These are phyloP conservation scores for Clistopyga incitator DNA, from an alignment of 2,888 invertebrate genomes.

Conservation along the genomic window DNA sequence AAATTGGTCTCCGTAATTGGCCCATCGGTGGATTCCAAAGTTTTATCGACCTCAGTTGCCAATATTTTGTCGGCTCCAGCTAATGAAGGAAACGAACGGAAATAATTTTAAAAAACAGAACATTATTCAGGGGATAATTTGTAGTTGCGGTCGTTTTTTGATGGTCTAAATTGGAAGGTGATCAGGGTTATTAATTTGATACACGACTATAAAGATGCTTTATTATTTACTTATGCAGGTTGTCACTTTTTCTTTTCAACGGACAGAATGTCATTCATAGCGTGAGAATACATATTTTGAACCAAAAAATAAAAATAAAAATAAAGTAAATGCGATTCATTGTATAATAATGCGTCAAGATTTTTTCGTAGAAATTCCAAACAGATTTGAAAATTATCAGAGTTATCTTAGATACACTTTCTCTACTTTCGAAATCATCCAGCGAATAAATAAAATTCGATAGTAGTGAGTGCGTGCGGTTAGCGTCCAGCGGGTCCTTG, in stretches of 20 bases:
- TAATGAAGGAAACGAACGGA: neutral
- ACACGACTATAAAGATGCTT: conserved; percentile 53
- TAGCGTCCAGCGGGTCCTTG: neutral
- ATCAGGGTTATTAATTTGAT: conserved; percentile 45
- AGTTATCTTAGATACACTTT: conserved; percentile 20
- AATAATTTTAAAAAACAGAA: neutral
- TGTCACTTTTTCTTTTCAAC: conserved; percentile 50
- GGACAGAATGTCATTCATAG: conserved; percentile 15
- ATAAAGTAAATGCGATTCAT: neutral
- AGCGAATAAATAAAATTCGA: conserved; percentile 3
- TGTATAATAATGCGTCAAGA: conserved; percentile 3
- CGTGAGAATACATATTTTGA: conserved; percentile 41
- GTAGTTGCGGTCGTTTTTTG: neutral
- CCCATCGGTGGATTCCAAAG: no score
- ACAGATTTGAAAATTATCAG: conserved; percentile 11
- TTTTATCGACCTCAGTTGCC: no score
- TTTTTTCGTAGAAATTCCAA: conserved; percentile 29
- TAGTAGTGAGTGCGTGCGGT: neutral
- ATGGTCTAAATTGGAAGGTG: neutral
- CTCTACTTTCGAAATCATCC: neutral
- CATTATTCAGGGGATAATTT: neutral
- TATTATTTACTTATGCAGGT: conserved; percentile 51
- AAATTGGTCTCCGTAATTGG: neutral
- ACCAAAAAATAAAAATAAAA: no score
- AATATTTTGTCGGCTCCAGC: no score